Percentiles rank a stretch among this genome's conserved stretches.
These are phyloP conservation scores for Hypotaenidia okinawae DNA, from an alignment of 2,797 vertebrate genomes.

Conservation along the genomic window DNA sequence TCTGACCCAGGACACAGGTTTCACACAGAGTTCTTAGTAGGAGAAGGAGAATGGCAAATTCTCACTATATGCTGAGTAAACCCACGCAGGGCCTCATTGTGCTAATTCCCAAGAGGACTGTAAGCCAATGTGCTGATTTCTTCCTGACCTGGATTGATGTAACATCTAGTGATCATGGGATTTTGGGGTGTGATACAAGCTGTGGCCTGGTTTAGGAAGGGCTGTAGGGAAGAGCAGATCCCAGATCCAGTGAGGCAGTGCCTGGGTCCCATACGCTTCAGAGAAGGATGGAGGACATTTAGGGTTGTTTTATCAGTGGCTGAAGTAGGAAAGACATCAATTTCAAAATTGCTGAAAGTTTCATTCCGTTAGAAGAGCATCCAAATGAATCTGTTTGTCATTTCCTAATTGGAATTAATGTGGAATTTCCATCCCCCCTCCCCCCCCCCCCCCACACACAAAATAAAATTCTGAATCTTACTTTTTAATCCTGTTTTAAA, in stretches of 20 bases:
- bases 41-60: not conserved
- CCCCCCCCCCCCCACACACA: not conserved
- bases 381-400: constrained; percentile 43
- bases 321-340: not conserved
- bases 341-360: constrained; percentile 1
- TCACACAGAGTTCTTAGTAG: fast-evolving
- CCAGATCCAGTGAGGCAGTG: not conserved
- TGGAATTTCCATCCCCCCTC: constrained; percentile 25
- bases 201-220: not conserved
- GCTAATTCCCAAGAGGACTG: not conserved
- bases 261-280: not conserved
- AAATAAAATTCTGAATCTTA: not conserved
- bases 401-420: constrained; percentile 22
- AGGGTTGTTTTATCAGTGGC: not conserved
- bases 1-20: not conserved
- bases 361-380: not conserved
- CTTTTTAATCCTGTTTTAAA: constrained; percentile 18
- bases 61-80: not conserved
- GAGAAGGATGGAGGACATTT: not conserved
- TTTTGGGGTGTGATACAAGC: not conserved
- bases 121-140: not conserved
- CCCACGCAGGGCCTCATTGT: not conserved
- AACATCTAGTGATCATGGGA: not conserved
- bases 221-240: not conserved
- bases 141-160: not conserved